Conservation (phyloP, 2,113 vertebrate genomes). For the Oreochromis aureus region DNA sequence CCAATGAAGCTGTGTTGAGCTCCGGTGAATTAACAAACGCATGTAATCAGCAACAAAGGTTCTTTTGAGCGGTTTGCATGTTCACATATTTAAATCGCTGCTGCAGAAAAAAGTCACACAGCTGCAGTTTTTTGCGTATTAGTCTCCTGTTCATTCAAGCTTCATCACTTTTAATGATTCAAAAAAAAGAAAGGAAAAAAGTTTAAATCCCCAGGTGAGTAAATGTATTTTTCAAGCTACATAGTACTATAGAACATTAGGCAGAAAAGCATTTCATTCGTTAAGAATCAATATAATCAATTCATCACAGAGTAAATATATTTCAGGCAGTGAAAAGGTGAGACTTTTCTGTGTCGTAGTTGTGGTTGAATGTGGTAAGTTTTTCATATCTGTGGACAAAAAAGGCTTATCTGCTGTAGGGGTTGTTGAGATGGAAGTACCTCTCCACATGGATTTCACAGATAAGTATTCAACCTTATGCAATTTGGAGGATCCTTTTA, state of each 20-base stretch:
- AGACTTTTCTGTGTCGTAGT: not conserved
- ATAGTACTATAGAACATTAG: not conserved
- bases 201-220: not conserved
- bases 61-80: not conserved
- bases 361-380: not conserved
- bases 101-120: not conserved
- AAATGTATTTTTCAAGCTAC: not conserved
- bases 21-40: not conserved
- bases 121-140: not conserved
- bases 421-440: conserved; percentile 13
- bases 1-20: not conserved
- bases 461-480: conserved; percentile 18
- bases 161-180: not conserved
- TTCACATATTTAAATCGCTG: not conserved
- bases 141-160: not conserved
- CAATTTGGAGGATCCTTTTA: conserved; percentile 24
- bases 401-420: not conserved
- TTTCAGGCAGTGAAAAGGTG: not conserved
- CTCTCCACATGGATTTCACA: conserved; percentile 30
- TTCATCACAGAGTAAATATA: not conserved
- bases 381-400: not conserved
- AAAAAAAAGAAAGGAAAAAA: not conserved
- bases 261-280: not conserved
- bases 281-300: not conserved
- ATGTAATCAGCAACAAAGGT: not conserved